Conservation (phyloP, 2,888 invertebrate species). For the Hecatera dysodea region DNA sequence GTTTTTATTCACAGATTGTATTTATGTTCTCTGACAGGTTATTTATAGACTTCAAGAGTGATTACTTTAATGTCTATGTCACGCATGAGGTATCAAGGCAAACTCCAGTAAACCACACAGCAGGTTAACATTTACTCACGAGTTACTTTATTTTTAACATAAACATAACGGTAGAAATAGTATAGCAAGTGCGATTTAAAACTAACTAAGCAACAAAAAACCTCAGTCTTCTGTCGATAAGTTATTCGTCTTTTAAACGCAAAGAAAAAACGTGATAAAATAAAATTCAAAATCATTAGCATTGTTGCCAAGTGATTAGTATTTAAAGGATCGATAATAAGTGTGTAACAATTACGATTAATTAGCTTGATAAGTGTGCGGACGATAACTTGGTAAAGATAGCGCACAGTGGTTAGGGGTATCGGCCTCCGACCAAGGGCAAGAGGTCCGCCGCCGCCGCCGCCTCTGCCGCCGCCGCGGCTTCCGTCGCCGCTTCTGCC, state of each 20-base stretch:
- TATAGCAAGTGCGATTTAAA: neutral
- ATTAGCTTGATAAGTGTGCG: constrained; percentile 23
- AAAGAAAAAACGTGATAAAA: neutral
- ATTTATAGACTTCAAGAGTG: constrained; percentile 11
- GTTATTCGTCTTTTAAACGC: neutral
- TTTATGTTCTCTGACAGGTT: neutral
- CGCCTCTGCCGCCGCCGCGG: too few species aligned
- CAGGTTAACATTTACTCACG: neutral
- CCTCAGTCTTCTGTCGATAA: neutral
- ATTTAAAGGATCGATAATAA: constrained; percentile 28
- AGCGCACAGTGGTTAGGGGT: constrained; percentile 13
- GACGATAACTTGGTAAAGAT: constrained; percentile 37
- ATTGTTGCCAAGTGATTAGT: constrained; percentile 40
- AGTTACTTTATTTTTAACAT: neutral
- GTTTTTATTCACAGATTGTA: neutral
- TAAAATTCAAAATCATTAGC: constrained; percentile 9
- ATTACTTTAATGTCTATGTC: constrained; percentile 6
- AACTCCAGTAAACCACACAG: neutral
- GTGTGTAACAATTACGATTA: constrained; percentile 43
- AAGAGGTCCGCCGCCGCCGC: too few species aligned
- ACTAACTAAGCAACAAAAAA: constrained; percentile 8
- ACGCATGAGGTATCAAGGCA: constrained; percentile 6
- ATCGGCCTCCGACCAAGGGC: too few species aligned
- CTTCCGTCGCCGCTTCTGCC: too few species aligned
- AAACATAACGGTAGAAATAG: neutral